A percentile compares a stretch with the other conserved stretches of the same genome.
Conservation (phyloP, 2,797 vertebrate species). For the Pelodytes ibericus region DNA sequence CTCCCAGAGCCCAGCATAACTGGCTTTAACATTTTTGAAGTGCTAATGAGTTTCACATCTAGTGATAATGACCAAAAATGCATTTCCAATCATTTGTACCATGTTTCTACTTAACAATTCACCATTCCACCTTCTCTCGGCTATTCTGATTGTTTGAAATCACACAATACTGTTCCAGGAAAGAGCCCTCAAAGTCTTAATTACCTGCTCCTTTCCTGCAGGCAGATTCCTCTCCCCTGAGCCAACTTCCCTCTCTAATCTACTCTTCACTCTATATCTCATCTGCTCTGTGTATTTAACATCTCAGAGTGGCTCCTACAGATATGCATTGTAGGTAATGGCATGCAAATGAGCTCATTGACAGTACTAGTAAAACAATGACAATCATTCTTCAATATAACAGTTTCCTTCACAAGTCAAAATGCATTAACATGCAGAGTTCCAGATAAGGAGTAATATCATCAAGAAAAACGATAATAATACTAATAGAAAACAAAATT, state of each 20-base stretch:
- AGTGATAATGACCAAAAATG: neutral
- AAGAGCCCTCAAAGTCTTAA: neutral
- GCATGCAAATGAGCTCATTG: constrained; percentile 20
- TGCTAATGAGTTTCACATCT: constrained; percentile 34
- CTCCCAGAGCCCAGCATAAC: neutral
- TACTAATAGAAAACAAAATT: too few relatives aligned
- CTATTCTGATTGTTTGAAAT: neutral
- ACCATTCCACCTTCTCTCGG: neutral
- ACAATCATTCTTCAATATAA: too few relatives aligned
- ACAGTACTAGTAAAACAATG: too few relatives aligned
- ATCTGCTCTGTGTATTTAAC: neutral
- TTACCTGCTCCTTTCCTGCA: neutral
- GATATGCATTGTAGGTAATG: constrained; percentile 24
- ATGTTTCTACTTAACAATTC: neutral
- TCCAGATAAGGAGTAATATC: too few relatives aligned
- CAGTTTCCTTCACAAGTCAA: too few relatives aligned
- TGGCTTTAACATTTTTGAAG: neutral
- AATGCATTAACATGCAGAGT: too few relatives aligned
- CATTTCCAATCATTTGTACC: neutral
- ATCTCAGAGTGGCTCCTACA: neutral
- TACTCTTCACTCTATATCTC: neutral
- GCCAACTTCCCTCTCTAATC: too few relatives aligned
- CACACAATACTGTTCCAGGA: constrained; percentile 2
- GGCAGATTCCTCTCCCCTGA: neutral
- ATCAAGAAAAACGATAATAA: too few relatives aligned